These are phyloP conservation scores for Troglohyphantes excavatus DNA, from an alignment of 2,888 invertebrate genomes.

Conservation along the genomic window DNA sequence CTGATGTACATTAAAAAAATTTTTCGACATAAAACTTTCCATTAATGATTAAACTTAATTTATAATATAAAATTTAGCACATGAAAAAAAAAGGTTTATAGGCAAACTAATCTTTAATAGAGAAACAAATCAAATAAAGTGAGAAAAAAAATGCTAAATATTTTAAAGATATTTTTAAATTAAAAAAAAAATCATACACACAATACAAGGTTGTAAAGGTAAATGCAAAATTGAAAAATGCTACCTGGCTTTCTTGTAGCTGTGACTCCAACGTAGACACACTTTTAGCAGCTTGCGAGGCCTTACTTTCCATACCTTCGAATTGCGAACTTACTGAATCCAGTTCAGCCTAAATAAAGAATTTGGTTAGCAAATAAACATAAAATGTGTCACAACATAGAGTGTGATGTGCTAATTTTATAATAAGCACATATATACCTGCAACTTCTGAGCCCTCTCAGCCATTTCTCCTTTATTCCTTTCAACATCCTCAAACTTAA, in stretches of 20 bases:
- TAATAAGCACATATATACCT: conserved; percentile 82
- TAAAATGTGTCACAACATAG: background rate
- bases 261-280: conserved; percentile 92
- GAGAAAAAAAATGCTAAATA: background rate
- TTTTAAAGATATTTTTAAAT: background rate
- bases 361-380: background rate
- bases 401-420: background rate
- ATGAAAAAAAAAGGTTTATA: too few species aligned
- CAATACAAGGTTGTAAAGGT: too few species aligned
- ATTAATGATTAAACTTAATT: too few species aligned
- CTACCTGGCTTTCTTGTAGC: conserved; percentile 91
- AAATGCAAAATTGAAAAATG: too few species aligned
- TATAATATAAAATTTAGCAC: too few species aligned
- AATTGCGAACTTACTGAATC: conserved; percentile 89
- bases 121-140: background rate
- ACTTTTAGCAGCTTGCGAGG: conserved; percentile 93
- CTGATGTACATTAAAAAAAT: too few species aligned
- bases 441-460: conserved; percentile 92
- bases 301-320: conserved; percentile 95
- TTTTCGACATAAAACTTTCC: too few species aligned
- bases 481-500: conserved; percentile 86
- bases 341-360: conserved; percentile 86
- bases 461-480: conserved; percentile 87
- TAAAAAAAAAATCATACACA: background rate
- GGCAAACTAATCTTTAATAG: background rate